Percentiles rank a stretch among this genome's conserved stretches.
These are phyloP conservation scores for Accipiter virgatus DNA, from an alignment of 2,113 vertebrate species.

Conservation along the genomic window DNA sequence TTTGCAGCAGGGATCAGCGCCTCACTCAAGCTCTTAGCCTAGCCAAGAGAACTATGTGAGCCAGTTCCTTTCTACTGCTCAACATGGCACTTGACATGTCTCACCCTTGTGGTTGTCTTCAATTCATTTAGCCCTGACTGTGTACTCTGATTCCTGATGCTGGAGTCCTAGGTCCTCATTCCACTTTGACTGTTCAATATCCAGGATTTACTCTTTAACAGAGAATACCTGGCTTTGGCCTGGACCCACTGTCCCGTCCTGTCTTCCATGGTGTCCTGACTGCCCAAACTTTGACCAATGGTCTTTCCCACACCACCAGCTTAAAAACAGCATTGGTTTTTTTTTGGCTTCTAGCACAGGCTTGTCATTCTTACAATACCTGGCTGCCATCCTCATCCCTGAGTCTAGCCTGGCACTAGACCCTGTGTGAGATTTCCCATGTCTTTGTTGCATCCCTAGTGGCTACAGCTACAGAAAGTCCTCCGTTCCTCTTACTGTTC, in stretches of 20 bases:
- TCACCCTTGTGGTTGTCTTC: neutral
- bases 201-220: neutral
- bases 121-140: neutral
- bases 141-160: neutral
- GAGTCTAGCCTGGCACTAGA: neutral
- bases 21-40: neutral
- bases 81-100: neutral
- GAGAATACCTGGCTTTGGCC: neutral
- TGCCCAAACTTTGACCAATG: neutral
- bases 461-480: neutral
- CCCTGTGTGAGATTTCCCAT: neutral
- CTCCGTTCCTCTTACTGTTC: neutral
- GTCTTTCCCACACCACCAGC: neutral
- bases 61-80: neutral
- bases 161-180: neutral
- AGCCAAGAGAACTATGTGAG: neutral
- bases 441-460: neutral
- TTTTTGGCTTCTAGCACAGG: neutral
- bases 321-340: neutral
- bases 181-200: neutral
- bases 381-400: neutral
- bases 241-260: neutral
- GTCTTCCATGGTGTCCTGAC: neutral
- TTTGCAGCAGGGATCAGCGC: neutral
- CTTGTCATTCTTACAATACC: neutral